Evolutionary conservation across 2,797 vertebrate species (phyloP), one percentile per base, ranked within the genome.

Genomic region (Ctenopoma multispine): DNA sequence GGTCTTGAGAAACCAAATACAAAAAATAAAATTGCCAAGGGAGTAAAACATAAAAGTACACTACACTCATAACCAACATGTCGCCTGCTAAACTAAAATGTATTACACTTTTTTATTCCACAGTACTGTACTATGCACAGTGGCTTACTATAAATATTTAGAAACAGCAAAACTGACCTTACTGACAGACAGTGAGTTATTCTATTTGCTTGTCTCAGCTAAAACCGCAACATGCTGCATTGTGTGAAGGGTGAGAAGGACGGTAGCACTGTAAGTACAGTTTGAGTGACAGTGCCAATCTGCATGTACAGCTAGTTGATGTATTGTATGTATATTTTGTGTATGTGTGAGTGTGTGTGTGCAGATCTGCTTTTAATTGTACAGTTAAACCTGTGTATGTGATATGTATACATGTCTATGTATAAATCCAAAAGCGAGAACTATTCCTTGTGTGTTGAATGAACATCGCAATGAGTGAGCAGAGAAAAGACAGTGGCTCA

Each of bases 151-250:
- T 60, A 59, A 65, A 40, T 64, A 38, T 71, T 62, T 61, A 1
- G 17, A 27, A 75, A 44, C 40, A 44, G 53, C 72, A 66, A 47
- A 61, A 73, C 59, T 79, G 65, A 84, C 77, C 75, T 75, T 27
- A 75, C 31, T 59, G 75, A 79, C 78, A 77, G 84, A 84, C 77
- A 80, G 75, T 72, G 75, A 88, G 64, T 84, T 84, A 77, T 83
- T 82, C 70, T 72, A 70, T 77, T 62, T 84, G 88, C 85, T 82
- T 86, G 81, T 87, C 68, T 86, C 82, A 88, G 87, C 85, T 88
- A 71, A 83, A 86, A 83, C 43, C 12, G 80, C 47, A 58, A 75
- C 79, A 79, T 56, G 56, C 69, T 69, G 77, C 75, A 78, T 66
- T 63, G 75, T 88, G 72, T 80, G 69, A 61, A 46, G 63, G 15